Base-by-base conservation (phyloP, 37 sponge, comb jelly and placozoan species). In the Spongilla lacustris region DNA sequence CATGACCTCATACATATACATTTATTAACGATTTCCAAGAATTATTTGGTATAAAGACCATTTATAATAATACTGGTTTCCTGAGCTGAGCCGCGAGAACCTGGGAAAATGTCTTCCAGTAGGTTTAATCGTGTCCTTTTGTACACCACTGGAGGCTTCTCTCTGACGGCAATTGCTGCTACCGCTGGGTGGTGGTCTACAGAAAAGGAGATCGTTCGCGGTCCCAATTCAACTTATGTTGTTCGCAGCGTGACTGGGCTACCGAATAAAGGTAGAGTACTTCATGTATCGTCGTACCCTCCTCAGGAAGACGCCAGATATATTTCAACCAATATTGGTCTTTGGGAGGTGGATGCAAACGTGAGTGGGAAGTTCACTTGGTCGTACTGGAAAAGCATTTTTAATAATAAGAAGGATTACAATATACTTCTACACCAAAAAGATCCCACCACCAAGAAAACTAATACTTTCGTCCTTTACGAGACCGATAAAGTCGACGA, bases 331-430 rank as follows among this genome's bases (percentile, higher is more conserved):
- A 66, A 79, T 29, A 46, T 79, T 12, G 50, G 66, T 11, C 67
- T 79, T 33, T 79, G 80, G 80, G 80, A 79, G 67, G 80, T 79
- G 27, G 28, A 46, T 9, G 50, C 35, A 9, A 79, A 79, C 14
- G 80, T 79, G n/a, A 68, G 80, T 66, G 66, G 80, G 27, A 25
- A 35, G 5, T 14, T 79, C 10, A 58, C 31, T 4, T 79, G 50
- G 50, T 10, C 80, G 23, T 79, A 79, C 66, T 79, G 14, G 80
- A 79, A 50, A 50, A 79, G 80, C 67, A 29, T 79, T 23, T 79
- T 79, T 68, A 79, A 79, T 35, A 66, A 29, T 28, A 50, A 25
- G 50, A 4, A 30, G 66, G 80, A 79, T 66, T 79, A 79, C 80
- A 79, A 79, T 32, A 66, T 79, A 25, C 50, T 79, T 32, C 2